A percentile compares a stretch with the other conserved stretches of the same genome.
phyloP scores from a whole-genome alignment of 2,888 invertebrate species.

The Candidula unifasciata region DNA sequence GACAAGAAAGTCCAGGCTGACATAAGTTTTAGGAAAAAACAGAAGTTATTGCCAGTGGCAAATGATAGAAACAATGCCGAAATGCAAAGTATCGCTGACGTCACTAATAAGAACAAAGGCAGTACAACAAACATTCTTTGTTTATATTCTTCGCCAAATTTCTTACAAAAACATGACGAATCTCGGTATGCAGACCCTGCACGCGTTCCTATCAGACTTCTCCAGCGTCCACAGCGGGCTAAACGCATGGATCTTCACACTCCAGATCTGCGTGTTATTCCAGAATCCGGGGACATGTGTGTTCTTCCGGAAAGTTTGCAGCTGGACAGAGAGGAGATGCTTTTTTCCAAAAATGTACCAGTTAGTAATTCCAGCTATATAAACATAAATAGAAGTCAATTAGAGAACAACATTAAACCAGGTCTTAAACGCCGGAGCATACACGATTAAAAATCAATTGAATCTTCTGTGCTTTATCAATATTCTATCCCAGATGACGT shows the following conservation, averaged over 20 bases:
- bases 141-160: neutral
- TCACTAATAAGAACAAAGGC: neutral
- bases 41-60: neutral
- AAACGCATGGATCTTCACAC: slow-evolving; percentile 10
- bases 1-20: neutral
- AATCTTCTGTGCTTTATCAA: no score
- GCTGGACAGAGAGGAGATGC: neutral
- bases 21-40: neutral
- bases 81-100: no score
- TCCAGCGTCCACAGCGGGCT: neutral
- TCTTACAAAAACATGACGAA: neutral
- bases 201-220: neutral
- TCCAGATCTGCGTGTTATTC: slow-evolving; percentile 1
- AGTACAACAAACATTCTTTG: neutral
- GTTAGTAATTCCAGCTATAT: neutral
- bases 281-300: neutral
- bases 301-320: neutral
- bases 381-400: neutral
- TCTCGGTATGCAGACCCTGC: no score
- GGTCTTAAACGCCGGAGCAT: neutral
- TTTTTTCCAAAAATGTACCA: neutral
- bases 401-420: neutral
- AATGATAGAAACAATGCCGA: neutral
- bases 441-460: neutral
- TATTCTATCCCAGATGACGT: no score